Base-by-base conservation (phyloP, 1,140 invertebrate species). In the Trichoplusia ni region DNA sequence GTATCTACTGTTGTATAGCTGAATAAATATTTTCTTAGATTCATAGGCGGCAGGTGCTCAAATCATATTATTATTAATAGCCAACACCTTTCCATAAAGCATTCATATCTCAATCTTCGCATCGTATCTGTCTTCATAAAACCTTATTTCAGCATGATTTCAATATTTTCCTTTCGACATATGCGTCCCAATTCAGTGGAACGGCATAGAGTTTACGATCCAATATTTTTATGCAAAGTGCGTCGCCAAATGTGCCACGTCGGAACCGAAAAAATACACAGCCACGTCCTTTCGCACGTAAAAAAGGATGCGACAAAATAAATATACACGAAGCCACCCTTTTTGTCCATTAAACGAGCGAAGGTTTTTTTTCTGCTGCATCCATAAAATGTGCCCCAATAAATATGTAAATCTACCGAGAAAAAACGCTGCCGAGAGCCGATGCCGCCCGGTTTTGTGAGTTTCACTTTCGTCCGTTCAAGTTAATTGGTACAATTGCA, bases 301-400 rank as follows among this genome's bases (percentile, higher is more conserved):
- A 90, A 90, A 77, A 90, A 89, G 84, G 87, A 89, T 89, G 86
- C 83, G 86, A 84, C 84, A 90, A 75, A 88, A 89, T 90, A 89
- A 90, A 90, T 90, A 90, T 87, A 90, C 86, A 89, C 72, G 66
- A 64, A 83, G 84, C 80, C 86, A 87, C 88, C 88, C 85, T 90
- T 90, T 90, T 89, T 85, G 84, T 89, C 86, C 84, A 90, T 89
- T 86, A 90, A 87, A 90, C 84, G 76, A 80, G 78, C 84, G 78
- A 76, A 82, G 80, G 73, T 69, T 77, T 87, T 84, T 88, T 87
- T 90, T 82, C 86, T 78, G 78, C 69, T 81, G 79, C 81, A 69
- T 69, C 81, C 84, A 84, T 90, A 90, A 90, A 89, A 85, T 88
- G 84, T 84, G 87, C 84, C 85, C 86, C 86, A 90, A 90, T 90